phyloP scores from a whole-genome alignment of 2,888 invertebrate species.

The Xylophagus ater region DNA sequence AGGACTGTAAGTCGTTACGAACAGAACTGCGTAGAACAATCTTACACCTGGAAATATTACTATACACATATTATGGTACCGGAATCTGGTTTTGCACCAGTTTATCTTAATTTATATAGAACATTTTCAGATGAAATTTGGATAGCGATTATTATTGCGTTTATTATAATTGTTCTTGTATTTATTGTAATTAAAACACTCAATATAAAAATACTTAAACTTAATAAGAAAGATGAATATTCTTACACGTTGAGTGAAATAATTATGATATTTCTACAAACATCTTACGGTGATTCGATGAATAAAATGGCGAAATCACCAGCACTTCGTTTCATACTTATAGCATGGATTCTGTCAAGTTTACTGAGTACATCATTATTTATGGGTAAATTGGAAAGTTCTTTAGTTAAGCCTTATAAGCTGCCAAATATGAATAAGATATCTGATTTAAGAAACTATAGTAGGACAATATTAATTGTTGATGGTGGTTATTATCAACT shows the following conservation, averaged over 20 bases:
- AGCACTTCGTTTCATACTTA: constrained; percentile 27
- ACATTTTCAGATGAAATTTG: constrained; percentile 25
- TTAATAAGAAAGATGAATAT: constrained; percentile 9
- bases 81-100: constrained; percentile 25
- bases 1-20: constrained; percentile 25
- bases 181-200: background rate
- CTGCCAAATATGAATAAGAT: constrained; percentile 27
- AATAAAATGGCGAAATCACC: constrained; percentile 22
- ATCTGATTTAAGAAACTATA: constrained; percentile 10
- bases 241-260: constrained; percentile 12
- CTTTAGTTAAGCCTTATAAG: too few relatives aligned
- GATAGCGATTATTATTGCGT: constrained; percentile 22
- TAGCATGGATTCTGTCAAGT: constrained; percentile 32
- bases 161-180: constrained; percentile 12
- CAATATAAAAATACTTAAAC: constrained; percentile 1
- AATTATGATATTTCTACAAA: constrained; percentile 26
- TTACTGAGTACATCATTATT: constrained; percentile 30
- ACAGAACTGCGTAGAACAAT: constrained; percentile 21
- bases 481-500: too few relatives aligned
- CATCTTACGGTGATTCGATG: constrained; percentile 28
- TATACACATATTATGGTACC: constrained; percentile 29
- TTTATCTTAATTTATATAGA: constrained; percentile 27
- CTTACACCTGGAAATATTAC: too few relatives aligned
- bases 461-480: background rate
- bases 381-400: constrained; percentile 33